These are phyloP conservation scores for Erebia aethiops DNA, from an alignment of 2,888 invertebrate genomes.

Conservation along the genomic window DNA sequence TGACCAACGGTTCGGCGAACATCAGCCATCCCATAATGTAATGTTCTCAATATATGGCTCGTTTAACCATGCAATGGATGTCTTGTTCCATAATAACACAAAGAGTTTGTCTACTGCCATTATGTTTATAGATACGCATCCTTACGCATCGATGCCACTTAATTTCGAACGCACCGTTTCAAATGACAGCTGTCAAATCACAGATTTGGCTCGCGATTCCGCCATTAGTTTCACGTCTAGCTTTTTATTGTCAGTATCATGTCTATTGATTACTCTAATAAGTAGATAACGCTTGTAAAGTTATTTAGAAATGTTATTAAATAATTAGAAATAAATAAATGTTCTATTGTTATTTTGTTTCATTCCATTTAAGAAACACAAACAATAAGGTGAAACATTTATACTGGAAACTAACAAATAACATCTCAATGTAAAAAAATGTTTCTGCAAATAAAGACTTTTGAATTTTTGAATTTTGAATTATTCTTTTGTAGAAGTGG, in stretches of 20 bases:
- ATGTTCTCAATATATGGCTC: slow-evolving; percentile 88
- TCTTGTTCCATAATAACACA: slow-evolving; percentile 86
- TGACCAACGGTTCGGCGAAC: slow-evolving; percentile 87
- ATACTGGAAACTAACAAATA: too few species aligned
- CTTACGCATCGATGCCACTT: slow-evolving; percentile 64
- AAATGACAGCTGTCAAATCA: slow-evolving; percentile 51
- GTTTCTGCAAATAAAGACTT: too few species aligned
- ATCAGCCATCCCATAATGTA: slow-evolving; percentile 77
- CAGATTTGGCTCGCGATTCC: slow-evolving; percentile 52
- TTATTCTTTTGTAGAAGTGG: too few species aligned
- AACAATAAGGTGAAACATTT: too few species aligned
- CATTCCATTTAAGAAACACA: too few species aligned
- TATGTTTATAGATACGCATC: slow-evolving; percentile 56
- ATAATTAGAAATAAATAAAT: background rate
- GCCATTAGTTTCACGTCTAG: slow-evolving; percentile 52
- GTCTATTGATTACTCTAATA: slow-evolving; percentile 57
- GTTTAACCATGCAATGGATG: slow-evolving; percentile 84
- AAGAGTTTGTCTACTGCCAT: slow-evolving; percentile 57
- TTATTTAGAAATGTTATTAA: background rate
- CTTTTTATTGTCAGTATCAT: slow-evolving; percentile 48
- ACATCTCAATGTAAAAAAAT: too few species aligned
- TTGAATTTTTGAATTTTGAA: too few species aligned
- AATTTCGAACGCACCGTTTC: slow-evolving; percentile 63
- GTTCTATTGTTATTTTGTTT: background rate
- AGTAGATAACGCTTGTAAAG: slow-evolving; percentile 29